Evolutionary conservation across 2,113 vertebrate genomes (phyloP), one percentile per base, ranked within the genome.

Genomic region (Dryoscopus gambensis): DNA sequence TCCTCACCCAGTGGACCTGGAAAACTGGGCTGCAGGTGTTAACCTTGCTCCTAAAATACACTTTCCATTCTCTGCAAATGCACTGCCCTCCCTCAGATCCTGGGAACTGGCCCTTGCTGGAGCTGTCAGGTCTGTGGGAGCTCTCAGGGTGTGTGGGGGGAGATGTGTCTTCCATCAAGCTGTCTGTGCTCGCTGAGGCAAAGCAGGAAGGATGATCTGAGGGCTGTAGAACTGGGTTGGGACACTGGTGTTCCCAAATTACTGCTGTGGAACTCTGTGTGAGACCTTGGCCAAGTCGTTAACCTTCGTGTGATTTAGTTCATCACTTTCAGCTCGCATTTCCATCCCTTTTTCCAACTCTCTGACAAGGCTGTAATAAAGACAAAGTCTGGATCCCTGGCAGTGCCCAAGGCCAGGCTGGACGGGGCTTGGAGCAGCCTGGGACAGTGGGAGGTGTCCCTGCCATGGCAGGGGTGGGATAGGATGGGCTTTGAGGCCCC

Each of bases 51-150:
- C 37, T 27, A 12, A 27, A 63, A 39, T 15, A 5, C 1, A 3
- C 10, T 30, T 46, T 8, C 7, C 3, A 0, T 31, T 8, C 39
- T 0, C 28, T 30, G 5, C 22, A 9, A 2, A 28, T 0, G 46
- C 50, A 0, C 22, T 39, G 64, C 4, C 2, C 40, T 39, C 40
- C 85, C 73, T 35, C n/a, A 10, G 64, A 3, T 1, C 6, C 56
- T 5, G 71, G 70, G 56, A 40, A 3, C 0, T 3, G 44, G 35
- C 33, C 8, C 23, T 10, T 9, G 47, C 52, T 40, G 91, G 28
- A n/a, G 49, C 25, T 33, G 30, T 6, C 35, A 2, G 77, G 3
- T 10, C 27, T 60, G 91, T 39, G 40, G 91, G 9, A 42, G 84
- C 57, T 73, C 73, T 49, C 1, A 1, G 35, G 9, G 15, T 0